Base-by-base conservation (phyloP, 2,113 vertebrate genomes). In the Symphodus melops region DNA sequence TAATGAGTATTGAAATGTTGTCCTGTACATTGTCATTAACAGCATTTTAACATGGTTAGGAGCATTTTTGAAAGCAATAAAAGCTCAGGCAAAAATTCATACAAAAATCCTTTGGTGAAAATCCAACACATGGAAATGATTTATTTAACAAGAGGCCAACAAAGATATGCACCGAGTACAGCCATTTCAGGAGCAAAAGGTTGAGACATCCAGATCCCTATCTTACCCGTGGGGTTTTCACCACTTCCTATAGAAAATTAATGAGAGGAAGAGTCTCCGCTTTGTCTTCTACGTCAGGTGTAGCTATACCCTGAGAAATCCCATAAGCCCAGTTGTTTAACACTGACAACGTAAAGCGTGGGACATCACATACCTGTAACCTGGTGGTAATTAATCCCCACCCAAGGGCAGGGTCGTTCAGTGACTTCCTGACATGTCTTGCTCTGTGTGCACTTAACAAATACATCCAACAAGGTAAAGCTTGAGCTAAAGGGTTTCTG, bases 271-370 rank as follows among this genome's bases (percentile, higher is more conserved):
- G 10, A 42, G 33, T 36, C n/a, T 56, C 23, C 9, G 0, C 19
- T 51, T 51, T 8, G 51, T 73, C 20, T 20, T 9, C 48, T 51
- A 51, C 19, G 19, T 51, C 19, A 51, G n/a, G 48, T 51, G 19
- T 9, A 51, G 48, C 25, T 19, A 16, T 17, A 17, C 17, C 46
- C 46, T 12, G 1, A 23, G 25, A 44, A 23, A 46, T 65, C n/a
- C 28, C 13, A 10, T 8, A 48, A 48, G 19, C 63, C 55, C 21
- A 10, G 36, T 63, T 20, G 46, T 75, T 75, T 75, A 16, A 23
- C 25, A 48, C n/a, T 37, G 11, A n/a, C 36, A 21, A 16, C 8
- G 1, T 33, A 20, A 9, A 60, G 21, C 44, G 11, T 51, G n/a
- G 10, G 25, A 16, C 14, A 51, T 23, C 28, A 33, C 57, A 19